Conservation (phyloP, 2,797 vertebrate species). For the Choloepus didactylus region DNA sequence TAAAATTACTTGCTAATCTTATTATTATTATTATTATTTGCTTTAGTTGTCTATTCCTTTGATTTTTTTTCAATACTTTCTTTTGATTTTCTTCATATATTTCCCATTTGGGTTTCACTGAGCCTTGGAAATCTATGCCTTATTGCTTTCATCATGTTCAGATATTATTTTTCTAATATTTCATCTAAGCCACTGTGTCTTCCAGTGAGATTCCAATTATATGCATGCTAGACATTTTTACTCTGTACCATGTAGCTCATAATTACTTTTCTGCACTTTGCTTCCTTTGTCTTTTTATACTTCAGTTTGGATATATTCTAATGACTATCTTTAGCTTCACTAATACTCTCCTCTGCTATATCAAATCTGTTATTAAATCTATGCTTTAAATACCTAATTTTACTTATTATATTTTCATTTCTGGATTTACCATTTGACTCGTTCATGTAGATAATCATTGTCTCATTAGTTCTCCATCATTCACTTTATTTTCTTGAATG, state of each 20-base stretch:
- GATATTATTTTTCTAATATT: not conserved
- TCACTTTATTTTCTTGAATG: not conserved
- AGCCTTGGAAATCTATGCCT: not conserved
- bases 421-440: not conserved
- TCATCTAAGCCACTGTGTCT: not conserved
- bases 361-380: not conserved
- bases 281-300: not conserved
- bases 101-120: not conserved
- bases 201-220: not conserved
- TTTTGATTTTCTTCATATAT: not conserved
- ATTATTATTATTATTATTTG: not conserved
- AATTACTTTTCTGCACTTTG: not conserved
- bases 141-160: not conserved
- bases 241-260: not conserved
- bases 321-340: not conserved
- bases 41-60: not conserved
- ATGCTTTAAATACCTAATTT: not conserved
- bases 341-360: not conserved
- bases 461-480: not conserved
- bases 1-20: not conserved
- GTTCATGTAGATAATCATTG: not conserved
- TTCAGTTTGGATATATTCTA: not conserved
- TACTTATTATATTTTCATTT: not conserved
- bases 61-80: not conserved
- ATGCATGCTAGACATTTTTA: not conserved